These are phyloP conservation scores for Pegea sp. DNA, from an alignment of 23 tunicate genomes.

Conservation along the genomic window DNA sequence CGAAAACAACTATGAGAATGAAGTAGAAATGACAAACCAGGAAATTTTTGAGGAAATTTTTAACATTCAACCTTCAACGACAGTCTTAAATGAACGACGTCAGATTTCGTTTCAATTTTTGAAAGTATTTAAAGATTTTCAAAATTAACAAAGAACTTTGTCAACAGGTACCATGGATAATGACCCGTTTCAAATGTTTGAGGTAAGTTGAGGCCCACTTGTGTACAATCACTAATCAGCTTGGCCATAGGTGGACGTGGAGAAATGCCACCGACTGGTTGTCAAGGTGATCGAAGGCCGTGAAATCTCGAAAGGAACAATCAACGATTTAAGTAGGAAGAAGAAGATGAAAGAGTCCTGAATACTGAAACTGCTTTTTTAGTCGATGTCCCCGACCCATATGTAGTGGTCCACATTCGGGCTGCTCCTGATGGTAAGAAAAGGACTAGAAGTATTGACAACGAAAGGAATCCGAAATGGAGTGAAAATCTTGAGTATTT, in stretches of 20 bases:
- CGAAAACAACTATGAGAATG: too few species aligned
- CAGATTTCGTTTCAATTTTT: too few species aligned
- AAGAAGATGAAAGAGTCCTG: too few species aligned
- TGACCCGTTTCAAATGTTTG: slow-evolving; percentile 1
- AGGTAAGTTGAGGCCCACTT: too few species aligned
- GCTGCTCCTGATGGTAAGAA: slow-evolving; percentile 58
- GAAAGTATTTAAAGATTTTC: too few species aligned
- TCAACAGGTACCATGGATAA: slow-evolving; percentile 1
- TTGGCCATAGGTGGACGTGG: slow-evolving; percentile 9
- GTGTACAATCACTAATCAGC: too few species aligned
- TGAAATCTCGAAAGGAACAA: slow-evolving; percentile 11
- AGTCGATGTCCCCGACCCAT: slow-evolving; percentile 93
- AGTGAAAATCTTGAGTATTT: slow-evolving; percentile 33
- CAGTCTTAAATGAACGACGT: too few species aligned
- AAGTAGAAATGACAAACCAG: too few species aligned
- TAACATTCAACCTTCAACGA: too few species aligned
- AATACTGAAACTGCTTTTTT: slow-evolving; percentile 1
- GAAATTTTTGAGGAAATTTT: too few species aligned
- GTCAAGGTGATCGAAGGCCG: slow-evolving; percentile 8
- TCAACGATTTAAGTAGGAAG: slow-evolving; percentile 11
- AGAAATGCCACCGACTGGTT: slow-evolving; percentile 4
- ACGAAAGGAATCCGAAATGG: slow-evolving; percentile 69
- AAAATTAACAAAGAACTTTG: too few species aligned
- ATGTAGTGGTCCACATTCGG: slow-evolving; percentile 39
- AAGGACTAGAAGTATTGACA: slow-evolving; percentile 32